Evolutionary conservation across 2,797 vertebrate species (phyloP).

Genomic region (Simalia tracyae): DNA sequence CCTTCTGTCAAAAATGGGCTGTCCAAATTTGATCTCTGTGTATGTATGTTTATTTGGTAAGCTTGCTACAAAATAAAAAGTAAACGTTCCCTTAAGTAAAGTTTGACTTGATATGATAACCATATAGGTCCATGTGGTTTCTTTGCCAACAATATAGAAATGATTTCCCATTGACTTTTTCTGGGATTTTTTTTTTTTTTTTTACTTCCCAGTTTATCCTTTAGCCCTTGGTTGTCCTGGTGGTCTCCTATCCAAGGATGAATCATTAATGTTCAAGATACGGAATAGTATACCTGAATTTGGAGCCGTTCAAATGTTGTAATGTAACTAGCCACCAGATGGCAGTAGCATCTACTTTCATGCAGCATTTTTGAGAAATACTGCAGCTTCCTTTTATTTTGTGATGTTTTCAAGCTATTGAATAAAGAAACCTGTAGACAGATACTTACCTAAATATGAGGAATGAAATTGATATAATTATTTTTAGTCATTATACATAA

Average conservation of each 20-base stretch:
- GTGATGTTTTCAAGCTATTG: neutral
- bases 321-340: constrained; percentile 41
- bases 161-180: neutral
- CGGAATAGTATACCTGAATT: neutral
- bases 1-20: neutral
- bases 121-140: neutral
- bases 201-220: neutral
- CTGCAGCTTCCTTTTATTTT: neutral
- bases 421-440: neutral
- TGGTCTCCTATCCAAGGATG: neutral
- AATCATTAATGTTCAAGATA: neutral
- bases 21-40: neutral
- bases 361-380: fast-evolving
- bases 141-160: neutral
- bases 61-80: neutral
- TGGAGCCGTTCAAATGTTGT: neutral
- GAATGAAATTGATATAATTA: neutral
- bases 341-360: constrained; percentile 31
- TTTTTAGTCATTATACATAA: neutral
- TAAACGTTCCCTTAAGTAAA: neutral
- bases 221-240: neutral
- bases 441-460: neutral
- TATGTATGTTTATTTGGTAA: neutral
- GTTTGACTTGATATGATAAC: neutral
- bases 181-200: neutral